Evolutionary conservation across 1,140 invertebrate genomes (phyloP).

Genomic region (Leptonema lineaticorne): DNA sequence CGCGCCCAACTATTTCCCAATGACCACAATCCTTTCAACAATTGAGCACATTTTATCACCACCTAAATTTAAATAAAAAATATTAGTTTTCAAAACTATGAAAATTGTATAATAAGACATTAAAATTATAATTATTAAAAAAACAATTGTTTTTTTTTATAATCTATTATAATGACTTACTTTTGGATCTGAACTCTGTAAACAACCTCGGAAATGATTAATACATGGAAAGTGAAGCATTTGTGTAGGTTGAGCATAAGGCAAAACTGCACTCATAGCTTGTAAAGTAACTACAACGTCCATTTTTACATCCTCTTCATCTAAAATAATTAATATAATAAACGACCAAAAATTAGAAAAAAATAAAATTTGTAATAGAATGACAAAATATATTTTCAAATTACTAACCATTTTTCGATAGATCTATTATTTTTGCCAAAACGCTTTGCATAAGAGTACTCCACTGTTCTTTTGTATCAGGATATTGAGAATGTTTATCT

Average conservation of each 20-base stretch:
- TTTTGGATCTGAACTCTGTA: slow-evolving; percentile 72
- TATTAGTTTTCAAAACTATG: background rate
- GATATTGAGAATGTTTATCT: slow-evolving; percentile 65
- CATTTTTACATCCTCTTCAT: slow-evolving; percentile 72
- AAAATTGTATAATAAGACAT: background rate
- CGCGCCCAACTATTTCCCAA: slow-evolving; percentile 48
- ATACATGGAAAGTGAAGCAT: slow-evolving; percentile 90
- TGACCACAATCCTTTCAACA: slow-evolving; percentile 48
- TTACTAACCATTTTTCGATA: slow-evolving; percentile 75
- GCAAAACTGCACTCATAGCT: slow-evolving; percentile 83
- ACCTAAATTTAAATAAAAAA: slow-evolving; percentile 41
- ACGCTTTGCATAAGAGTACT: slow-evolving; percentile 80
- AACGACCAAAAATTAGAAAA: background rate
- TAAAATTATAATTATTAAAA: background rate
- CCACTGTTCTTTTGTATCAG: slow-evolving; percentile 64
- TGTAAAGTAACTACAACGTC: slow-evolving; percentile 84
- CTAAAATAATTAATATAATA: slow-evolving; percentile 46
- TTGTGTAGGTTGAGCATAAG: slow-evolving; percentile 75
- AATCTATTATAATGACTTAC: slow-evolving; percentile 55
- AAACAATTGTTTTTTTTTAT: background rate
- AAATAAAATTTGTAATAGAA: background rate
- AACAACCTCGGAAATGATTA: slow-evolving; percentile 86
- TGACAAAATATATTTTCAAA: slow-evolving; percentile 2
- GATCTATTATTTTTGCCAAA: slow-evolving; percentile 83
- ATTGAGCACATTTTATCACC: slow-evolving; percentile 47